These are phyloP conservation scores for Thamnaconus septentrionalis DNA, from an alignment of 2,113 vertebrate genomes.

Conservation along the genomic window DNA sequence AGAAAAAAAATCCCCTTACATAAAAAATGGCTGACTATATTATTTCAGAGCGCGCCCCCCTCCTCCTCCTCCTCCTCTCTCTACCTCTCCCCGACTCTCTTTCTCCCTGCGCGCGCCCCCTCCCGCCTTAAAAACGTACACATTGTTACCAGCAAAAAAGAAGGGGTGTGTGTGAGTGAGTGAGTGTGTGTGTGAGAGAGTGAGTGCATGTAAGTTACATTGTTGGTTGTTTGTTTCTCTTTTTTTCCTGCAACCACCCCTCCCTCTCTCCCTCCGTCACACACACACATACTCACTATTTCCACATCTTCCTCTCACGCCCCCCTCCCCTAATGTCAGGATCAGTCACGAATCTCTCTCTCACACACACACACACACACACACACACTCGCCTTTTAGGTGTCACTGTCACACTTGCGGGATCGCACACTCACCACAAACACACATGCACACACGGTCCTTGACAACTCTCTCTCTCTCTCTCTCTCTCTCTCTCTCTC, in stretches of 20 bases:
- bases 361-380: too few relatives aligned
- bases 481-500: neutral
- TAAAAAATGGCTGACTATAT: conserved; percentile 95
- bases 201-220: conserved; percentile 73
- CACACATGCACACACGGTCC: too few relatives aligned
- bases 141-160: conserved; percentile 72
- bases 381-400: too few relatives aligned
- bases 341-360: too few relatives aligned
- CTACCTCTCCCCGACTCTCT: conserved; percentile 60
- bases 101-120: conserved; percentile 67
- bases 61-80: conserved; percentile 64
- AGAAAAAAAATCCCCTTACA: conserved; percentile 90
- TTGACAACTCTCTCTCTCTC: neutral
- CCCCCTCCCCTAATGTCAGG: neutral
- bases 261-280: too few relatives aligned
- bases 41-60: conserved; percentile 85
- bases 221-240: conserved; percentile 71
- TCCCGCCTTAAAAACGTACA: conserved; percentile 77
- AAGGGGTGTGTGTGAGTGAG: conserved; percentile 50
- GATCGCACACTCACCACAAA: too few relatives aligned
- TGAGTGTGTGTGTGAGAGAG: too few relatives aligned
- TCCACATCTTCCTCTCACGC: neutral
- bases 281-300: too few relatives aligned
- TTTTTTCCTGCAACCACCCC: conserved; percentile 10
- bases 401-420: too few relatives aligned